These are phyloP conservation scores for Hydrotaea diabolus DNA, from an alignment of 2,888 invertebrate genomes.

Conservation along the genomic window DNA sequence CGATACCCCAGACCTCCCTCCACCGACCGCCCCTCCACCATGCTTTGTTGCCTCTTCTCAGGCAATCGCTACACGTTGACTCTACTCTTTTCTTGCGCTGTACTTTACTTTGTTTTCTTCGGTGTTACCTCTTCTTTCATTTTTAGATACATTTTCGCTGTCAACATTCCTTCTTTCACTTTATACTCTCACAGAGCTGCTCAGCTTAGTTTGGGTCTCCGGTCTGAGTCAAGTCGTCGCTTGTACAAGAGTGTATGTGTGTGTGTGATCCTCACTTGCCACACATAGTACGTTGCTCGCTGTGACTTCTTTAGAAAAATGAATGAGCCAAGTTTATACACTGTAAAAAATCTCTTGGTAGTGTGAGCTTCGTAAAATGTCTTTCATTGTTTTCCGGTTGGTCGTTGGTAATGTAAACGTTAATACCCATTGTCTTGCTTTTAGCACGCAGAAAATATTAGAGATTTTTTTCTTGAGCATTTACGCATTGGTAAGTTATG, in stretches of 20 bases:
- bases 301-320: constrained; percentile 21
- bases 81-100: constrained; percentile 46
- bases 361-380: neutral
- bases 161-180: constrained; percentile 53
- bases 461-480: neutral
- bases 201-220: constrained; percentile 15
- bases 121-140: constrained; percentile 53
- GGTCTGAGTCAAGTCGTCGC: neutral
- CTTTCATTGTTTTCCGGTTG: neutral
- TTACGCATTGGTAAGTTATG: constrained; percentile 28
- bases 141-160: constrained; percentile 44
- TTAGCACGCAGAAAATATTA: constrained; percentile 38
- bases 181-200: neutral
- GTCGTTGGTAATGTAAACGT: neutral
- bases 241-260: constrained; percentile 10
- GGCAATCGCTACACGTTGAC: constrained; percentile 12
- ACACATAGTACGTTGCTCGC: constrained; percentile 44
- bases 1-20: neutral
- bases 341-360: constrained; percentile 20
- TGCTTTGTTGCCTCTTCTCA: constrained; percentile 7
- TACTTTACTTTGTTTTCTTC: constrained; percentile 36
- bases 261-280: constrained; percentile 59
- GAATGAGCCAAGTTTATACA: constrained; percentile 55
- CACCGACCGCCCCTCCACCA: neutral
- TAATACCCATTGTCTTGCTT: constrained; percentile 42